Conservation (phyloP, 2,888 invertebrate species). For the Rhagonycha lutea region DNA sequence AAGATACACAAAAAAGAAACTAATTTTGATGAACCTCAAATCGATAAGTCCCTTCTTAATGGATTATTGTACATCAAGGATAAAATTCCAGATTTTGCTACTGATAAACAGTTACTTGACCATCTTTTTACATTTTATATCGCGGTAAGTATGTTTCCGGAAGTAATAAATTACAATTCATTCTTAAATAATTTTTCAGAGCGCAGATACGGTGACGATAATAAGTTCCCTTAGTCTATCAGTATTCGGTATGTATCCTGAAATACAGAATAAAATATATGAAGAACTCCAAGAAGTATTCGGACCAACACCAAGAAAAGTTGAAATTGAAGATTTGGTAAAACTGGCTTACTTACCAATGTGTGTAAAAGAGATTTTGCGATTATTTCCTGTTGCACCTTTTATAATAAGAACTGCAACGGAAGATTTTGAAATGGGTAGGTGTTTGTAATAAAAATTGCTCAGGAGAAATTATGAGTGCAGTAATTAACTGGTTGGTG, state of each 20-base stretch:
- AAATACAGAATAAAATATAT: conserved; percentile 44
- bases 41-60: conserved; percentile 33
- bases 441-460: background rate
- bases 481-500: too few relatives aligned
- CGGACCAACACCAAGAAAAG: conserved; percentile 33
- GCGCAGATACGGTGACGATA: conserved; percentile 44
- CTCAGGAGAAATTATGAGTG: too few relatives aligned
- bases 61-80: conserved; percentile 32
- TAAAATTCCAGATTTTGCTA: conserved; percentile 33
- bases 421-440: conserved; percentile 42
- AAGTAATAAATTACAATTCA: background rate
- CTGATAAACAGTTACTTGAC: conserved; percentile 32
- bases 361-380: conserved; percentile 45
- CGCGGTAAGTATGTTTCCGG: conserved; percentile 37
- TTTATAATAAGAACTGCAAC: conserved; percentile 39
- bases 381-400: conserved; percentile 46
- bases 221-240: conserved; percentile 36
- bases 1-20: background rate
- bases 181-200: conserved; percentile 30
- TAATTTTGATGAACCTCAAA: background rate
- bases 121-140: conserved; percentile 40
- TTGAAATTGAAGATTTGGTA: conserved; percentile 38
- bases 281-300: conserved; percentile 41
- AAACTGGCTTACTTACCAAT: conserved; percentile 43
- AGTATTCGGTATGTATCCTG: conserved; percentile 48